Percentiles rank a stretch among this genome's conserved stretches.
Conservation (phyloP, 2,797 vertebrate genomes). For the Novumbra hubbsi region DNA sequence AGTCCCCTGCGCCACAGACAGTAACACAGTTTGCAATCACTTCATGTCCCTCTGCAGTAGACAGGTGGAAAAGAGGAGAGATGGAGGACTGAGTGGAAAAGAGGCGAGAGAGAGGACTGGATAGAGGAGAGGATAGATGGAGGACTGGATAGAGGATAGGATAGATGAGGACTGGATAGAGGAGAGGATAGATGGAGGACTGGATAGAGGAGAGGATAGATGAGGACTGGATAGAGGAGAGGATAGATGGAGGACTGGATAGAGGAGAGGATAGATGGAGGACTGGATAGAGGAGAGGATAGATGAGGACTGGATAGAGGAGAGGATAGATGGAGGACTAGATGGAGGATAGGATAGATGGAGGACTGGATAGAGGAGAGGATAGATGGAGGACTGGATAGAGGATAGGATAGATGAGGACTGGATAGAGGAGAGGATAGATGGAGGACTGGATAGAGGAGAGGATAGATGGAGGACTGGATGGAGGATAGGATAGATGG, state of each 20-base stretch:
- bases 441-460: slow-evolving; percentile 27
- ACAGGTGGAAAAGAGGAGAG: background rate
- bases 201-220: too few species aligned
- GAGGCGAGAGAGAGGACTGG: background rate
- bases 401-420: too few species aligned
- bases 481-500: background rate
- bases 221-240: too few species aligned
- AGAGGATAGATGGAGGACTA: slow-evolving; percentile 9
- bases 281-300: too few species aligned
- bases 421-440: too few species aligned
- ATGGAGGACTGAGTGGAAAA: slow-evolving; percentile 26
- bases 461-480: background rate
- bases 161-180: too few species aligned
- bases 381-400: background rate
- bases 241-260: too few species aligned
- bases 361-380: background rate
- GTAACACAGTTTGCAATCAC: slow-evolving; percentile 59
- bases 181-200: too few species aligned
- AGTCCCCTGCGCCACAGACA: slow-evolving; percentile 23
- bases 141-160: too few species aligned
- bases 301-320: too few species aligned
- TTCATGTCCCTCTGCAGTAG: slow-evolving; percentile 72
- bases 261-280: too few species aligned
- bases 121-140: background rate
- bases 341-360: slow-evolving; percentile 21